phyloP scores from a whole-genome alignment of 2,113 vertebrate genomes.

The Pygoscelis adeliae region DNA sequence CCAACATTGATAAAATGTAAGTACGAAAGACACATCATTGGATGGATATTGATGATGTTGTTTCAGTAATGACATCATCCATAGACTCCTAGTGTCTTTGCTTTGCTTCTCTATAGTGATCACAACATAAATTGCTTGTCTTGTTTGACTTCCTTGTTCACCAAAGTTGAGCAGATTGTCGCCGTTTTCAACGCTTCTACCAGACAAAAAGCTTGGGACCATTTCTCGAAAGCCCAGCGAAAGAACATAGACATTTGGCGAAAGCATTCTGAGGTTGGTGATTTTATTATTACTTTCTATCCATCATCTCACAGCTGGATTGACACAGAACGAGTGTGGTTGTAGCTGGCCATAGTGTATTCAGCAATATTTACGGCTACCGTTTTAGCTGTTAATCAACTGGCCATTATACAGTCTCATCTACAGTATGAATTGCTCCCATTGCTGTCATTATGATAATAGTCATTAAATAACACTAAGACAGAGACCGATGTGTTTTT shows the following conservation, averaged over 20 bases:
- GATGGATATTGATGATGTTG: conserved; percentile 83
- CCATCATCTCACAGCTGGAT: conserved; percentile 80
- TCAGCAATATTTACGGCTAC: conserved; percentile 42
- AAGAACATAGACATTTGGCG: conserved; percentile 99
- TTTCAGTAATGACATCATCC: conserved; percentile 78
- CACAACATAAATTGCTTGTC: conserved; percentile 98
- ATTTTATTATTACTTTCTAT: conserved; percentile 81
- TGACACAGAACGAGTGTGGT: conserved; percentile 69
- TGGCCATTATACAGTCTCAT: not conserved
- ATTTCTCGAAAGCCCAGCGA: conserved; percentile 99
- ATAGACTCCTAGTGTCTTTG: conserved; percentile 87
- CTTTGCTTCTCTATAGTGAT: conserved; percentile 85
- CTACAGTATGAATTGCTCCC: conserved; percentile 17
- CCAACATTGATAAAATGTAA: conserved; percentile 83
- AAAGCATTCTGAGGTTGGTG: conserved; percentile 99
- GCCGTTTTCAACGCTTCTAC: conserved; percentile 96
- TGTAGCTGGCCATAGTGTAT: conserved; percentile 45
- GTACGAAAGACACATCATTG: conserved; percentile 79
- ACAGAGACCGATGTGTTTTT: conserved; percentile 36
- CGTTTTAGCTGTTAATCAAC: conserved; percentile 44
- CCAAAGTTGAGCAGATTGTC: conserved; percentile 99
- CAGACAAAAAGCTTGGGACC: conserved; percentile 99
- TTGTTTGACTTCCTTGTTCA: conserved; percentile 97
- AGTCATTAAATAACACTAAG: conserved; percentile 15
- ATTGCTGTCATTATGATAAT: conserved; percentile 51